Evolutionary conservation across 2,888 invertebrate species (phyloP).

Genomic region (Eupeodes latifasciatus): DNA sequence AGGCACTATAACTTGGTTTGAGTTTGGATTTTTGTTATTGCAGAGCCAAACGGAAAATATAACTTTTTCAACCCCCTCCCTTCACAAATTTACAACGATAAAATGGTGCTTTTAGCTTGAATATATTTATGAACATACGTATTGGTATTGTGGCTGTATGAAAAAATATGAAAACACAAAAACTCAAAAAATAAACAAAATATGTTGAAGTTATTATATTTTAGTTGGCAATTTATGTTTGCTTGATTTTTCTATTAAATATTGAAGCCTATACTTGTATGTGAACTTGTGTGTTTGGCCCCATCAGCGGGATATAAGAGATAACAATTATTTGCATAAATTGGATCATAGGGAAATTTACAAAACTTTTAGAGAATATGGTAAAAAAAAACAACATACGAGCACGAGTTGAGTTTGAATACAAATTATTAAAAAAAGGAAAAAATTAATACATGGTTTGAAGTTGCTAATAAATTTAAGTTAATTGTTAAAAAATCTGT

Average conservation of each 20-base stretch:
- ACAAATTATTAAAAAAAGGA: too few relatives aligned
- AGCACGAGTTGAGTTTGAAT: too few relatives aligned
- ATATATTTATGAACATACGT: slow-evolving; percentile 3
- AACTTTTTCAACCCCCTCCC: background rate
- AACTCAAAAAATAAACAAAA: background rate
- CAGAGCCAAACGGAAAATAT: background rate
- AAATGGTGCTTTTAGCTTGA: slow-evolving; percentile 44
- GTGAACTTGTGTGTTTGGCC: background rate
- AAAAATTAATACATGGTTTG: too few relatives aligned
- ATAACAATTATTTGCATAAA: slow-evolving; percentile 12
- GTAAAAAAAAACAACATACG: background rate
- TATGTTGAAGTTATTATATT: slow-evolving; percentile 14
- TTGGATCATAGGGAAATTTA: background rate
- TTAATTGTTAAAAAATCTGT: too few relatives aligned
- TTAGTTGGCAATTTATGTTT: slow-evolving; percentile 46
- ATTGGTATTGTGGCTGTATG: background rate
- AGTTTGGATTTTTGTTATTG: background rate
- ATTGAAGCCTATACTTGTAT: slow-evolving; percentile 24
- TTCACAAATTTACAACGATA: slow-evolving; percentile 35
- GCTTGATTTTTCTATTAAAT: slow-evolving; percentile 42
- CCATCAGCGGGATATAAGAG: background rate
- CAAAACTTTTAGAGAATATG: background rate
- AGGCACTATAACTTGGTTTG: background rate
- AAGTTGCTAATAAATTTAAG: too few relatives aligned
- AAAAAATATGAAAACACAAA: background rate